phyloP scores from a whole-genome alignment of 2,113 vertebrate species.

The Amazona guildingii region DNA sequence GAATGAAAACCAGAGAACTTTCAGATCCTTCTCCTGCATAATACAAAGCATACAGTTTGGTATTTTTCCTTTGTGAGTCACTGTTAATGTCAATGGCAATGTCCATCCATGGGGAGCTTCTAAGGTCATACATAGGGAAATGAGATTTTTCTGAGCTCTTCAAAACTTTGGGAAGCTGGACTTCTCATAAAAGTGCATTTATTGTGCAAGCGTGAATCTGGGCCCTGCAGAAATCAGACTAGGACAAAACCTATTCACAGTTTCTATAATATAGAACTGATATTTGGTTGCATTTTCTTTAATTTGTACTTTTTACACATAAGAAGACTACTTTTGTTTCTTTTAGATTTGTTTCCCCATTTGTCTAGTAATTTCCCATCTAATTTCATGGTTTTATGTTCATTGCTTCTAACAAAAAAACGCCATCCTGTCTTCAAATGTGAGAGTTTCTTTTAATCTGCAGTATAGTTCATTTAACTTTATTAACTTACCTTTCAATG shows the following conservation, averaged over 20 bases:
- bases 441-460: not conserved
- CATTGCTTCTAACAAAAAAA: not conserved
- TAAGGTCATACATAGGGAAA: not conserved
- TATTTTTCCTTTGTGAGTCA: not conserved
- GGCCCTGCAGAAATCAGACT: not conserved
- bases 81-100: not conserved
- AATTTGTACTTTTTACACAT: not conserved
- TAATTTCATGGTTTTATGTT: not conserved
- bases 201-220: not conserved
- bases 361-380: slow-evolving; percentile 14
- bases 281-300: not conserved
- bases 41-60: not conserved
- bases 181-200: not conserved
- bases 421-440: not conserved
- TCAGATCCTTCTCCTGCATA: not conserved
- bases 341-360: not conserved
- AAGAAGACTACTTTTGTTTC: not conserved
- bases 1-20: not conserved
- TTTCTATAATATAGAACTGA: not conserved
- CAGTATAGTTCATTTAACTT: not conserved
- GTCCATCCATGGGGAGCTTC: not conserved
- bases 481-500: not conserved
- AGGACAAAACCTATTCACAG: not conserved
- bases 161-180: not conserved
- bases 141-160: not conserved